Evolutionary conservation across 2,113 vertebrate genomes (phyloP), one percentile per base, ranked within the genome.

Genomic region (Naja naja): DNA sequence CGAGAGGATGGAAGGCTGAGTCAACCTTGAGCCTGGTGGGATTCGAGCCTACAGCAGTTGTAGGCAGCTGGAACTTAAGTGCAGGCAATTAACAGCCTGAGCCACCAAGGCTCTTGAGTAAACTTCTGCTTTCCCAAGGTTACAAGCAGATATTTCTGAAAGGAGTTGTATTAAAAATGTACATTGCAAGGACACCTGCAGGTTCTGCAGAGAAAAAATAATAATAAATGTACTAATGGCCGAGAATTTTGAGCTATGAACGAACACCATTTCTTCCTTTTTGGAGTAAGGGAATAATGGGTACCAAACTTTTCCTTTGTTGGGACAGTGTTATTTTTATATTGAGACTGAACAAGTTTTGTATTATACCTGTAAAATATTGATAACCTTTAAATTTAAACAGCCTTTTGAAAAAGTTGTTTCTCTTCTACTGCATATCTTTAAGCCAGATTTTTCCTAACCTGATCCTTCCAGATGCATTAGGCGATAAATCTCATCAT

Each of bases 361-460:
- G 27, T 47, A 20, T n/a, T 92, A 27, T 93, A 39, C 43, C 1
- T 89, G n/a, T 93, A 58, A 20, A 23, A 47, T 34, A 54, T 54
- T 89, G 3, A 89, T 54, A 74, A 47, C 81, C 58, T 47, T 47
- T 92, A 49, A 92, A 92, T 16, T 12, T 58, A 18, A 69, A 2
- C 43, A 45, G 74, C 45, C 25, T 81, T 55, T 49, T 58, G 22
- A 96, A 95, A 20, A 22, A 95, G 91, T 39, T 27, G 60, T 81
- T 20, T 91, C 91, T 94, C 11, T 92, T 60, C 20, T 49, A 58
- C 23, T 27, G 25, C 2, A 3, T 49, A 5, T 12, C 53, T 7
- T 88, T 54, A 74, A 54, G 34, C 2, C n/a, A 56, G 39, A 23
- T 55, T 58, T 39, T 56, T 39, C 23, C n/a, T 16, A 34, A n/a